Percentiles rank a stretch among this genome's conserved stretches.
These are phyloP conservation scores for Nettapus auritus DNA, from an alignment of 2,113 vertebrate genomes.

Conservation along the genomic window DNA sequence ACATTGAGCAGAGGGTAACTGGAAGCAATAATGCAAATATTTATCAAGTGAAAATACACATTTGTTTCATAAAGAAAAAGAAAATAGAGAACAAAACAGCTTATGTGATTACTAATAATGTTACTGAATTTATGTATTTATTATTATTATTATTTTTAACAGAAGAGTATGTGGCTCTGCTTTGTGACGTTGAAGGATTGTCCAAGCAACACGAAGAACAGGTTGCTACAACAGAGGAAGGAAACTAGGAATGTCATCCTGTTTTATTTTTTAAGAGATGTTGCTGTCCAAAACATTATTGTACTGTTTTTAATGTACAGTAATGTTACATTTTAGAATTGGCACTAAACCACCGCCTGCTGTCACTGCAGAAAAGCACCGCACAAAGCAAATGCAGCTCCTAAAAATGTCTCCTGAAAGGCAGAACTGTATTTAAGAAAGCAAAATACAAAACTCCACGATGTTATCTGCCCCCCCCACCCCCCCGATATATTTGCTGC, in stretches of 20 bases:
- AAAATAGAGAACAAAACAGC: accelerated
- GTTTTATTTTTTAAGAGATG: not conserved
- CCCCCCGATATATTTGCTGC: not conserved
- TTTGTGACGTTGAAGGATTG: not conserved
- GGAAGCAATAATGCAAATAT: not conserved
- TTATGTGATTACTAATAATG: not conserved
- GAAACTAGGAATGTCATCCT: not conserved
- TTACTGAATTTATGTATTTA: not conserved
- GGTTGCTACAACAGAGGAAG: not conserved
- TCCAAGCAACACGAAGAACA: not conserved
- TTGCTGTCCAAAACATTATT: not conserved
- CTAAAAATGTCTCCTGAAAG: slow-evolving; percentile 17
- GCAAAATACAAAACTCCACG: not conserved
- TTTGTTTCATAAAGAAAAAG: not conserved
- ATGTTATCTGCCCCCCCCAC: not conserved
- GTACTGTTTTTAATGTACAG: not conserved
- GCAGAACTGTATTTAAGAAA: not conserved
- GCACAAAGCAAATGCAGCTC: not conserved
- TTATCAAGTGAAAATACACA: not conserved
- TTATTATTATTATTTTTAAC: not conserved
- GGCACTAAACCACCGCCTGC: not conserved
- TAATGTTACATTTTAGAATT: slow-evolving; percentile 33
- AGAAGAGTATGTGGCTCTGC: not conserved
- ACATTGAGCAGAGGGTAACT: not conserved
- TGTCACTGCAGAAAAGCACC: slow-evolving; percentile 24